These are phyloP conservation scores for Uropsilus gracilis DNA, from an alignment of 2,113 vertebrate species.

Conservation along the genomic window DNA sequence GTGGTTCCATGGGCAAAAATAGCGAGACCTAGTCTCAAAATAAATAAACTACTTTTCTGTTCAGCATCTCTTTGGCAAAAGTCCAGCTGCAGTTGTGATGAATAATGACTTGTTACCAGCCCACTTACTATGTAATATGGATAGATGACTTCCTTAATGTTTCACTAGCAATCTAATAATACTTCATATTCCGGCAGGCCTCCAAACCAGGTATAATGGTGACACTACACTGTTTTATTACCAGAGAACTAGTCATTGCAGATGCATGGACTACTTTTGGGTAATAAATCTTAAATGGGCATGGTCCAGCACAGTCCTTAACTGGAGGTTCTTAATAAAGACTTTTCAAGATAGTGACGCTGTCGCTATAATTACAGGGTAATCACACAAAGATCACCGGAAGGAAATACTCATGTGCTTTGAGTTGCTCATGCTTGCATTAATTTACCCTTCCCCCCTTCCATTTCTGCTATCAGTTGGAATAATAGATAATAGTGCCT, in stretches of 20 bases:
- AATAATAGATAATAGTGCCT: background rate
- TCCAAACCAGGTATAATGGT: background rate
- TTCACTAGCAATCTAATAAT: conserved; percentile 22
- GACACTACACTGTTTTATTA: background rate
- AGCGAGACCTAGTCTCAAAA: too few species aligned
- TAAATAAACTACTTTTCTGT: background rate
- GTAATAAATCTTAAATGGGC: background rate
- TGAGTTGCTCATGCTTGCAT: background rate
- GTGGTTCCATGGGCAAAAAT: too few species aligned
- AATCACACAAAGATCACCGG: background rate
- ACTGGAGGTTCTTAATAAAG: background rate
- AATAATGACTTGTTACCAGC: background rate
- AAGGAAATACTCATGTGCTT: background rate
- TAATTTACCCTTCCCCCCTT: background rate
- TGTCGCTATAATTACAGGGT: background rate
- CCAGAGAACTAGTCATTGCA: conserved; percentile 18
- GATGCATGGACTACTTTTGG: background rate
- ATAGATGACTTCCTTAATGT: background rate
- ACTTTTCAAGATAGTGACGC: background rate
- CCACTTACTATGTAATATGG: background rate
- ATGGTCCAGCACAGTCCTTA: background rate
- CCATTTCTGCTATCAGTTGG: background rate
- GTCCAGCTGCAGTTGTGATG: background rate
- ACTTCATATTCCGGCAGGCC: background rate
- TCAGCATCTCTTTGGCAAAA: conserved; percentile 10